A percentile compares a stretch with the other conserved stretches of the same genome.
phyloP scores from a whole-genome alignment of 2,888 invertebrate genomes.

The Macaria liturata region DNA sequence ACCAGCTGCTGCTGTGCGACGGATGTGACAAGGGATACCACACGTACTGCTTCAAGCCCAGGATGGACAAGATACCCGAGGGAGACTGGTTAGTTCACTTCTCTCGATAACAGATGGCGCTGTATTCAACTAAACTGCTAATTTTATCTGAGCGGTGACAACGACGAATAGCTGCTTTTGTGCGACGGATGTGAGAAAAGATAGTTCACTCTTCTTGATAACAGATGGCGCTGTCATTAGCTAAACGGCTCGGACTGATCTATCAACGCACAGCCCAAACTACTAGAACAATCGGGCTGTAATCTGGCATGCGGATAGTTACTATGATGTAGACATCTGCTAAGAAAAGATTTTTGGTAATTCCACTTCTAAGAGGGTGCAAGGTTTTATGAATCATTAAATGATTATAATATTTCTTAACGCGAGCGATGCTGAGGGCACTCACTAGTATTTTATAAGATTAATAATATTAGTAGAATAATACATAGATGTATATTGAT shows the following conservation, averaged over 20 bases:
- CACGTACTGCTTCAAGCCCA: conserved; percentile 98
- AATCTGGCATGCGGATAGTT: no score
- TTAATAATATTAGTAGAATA: no score
- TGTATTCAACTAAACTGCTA: conserved; percentile 88
- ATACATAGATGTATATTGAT: neutral
- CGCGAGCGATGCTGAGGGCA: no score
- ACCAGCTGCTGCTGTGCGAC: conserved; percentile 96
- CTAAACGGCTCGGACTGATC: conserved; percentile 86
- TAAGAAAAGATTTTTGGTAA: no score
- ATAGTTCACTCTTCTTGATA: conserved; percentile 49
- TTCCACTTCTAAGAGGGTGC: no score
- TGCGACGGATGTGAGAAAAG: conserved; percentile 99
- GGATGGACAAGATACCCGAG: conserved; percentile 97
- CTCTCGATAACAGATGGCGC: neutral
- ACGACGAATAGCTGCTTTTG: conserved; percentile 96
- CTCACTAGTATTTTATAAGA: no score
- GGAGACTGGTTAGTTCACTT: conserved; percentile 93
- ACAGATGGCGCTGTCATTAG: no score
- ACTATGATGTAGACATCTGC: no score
- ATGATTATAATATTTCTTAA: no score
- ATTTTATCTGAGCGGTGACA: conserved; percentile 97
- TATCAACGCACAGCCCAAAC: no score
- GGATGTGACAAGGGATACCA: conserved; percentile 99
- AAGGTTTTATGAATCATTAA: no score
- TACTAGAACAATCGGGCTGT: no score